These are phyloP conservation scores for Amphiduros pacificus DNA, from an alignment of 2,888 invertebrate genomes.

Conservation along the genomic window DNA sequence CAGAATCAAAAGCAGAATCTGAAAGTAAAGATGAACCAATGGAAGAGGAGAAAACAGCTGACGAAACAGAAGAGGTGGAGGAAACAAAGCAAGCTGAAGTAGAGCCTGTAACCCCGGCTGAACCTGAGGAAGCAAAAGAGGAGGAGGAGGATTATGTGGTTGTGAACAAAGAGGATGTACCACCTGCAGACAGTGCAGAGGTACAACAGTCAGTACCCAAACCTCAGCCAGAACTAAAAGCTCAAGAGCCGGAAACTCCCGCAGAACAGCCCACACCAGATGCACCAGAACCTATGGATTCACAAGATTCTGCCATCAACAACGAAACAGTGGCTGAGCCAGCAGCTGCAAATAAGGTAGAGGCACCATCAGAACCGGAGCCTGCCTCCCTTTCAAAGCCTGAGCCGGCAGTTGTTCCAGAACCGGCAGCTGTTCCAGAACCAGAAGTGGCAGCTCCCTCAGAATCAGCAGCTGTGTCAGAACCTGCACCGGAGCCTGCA, in stretches of 20 bases:
- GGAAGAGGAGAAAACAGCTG: neutral
- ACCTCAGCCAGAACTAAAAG: neutral
- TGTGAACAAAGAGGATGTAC: constrained; percentile 42
- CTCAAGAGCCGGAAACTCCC: neutral
- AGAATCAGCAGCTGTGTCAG: too few species aligned
- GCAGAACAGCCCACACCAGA: constrained; percentile 2
- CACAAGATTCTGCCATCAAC: too few species aligned
- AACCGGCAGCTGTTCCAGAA: too few species aligned
- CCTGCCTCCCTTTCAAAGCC: too few species aligned
- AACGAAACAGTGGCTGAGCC: neutral
- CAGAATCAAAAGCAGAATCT: neutral
- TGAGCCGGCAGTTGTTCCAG: too few species aligned
- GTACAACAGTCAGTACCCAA: constrained; percentile 37
- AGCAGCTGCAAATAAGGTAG: too few species aligned
- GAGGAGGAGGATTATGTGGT: constrained; percentile 42
- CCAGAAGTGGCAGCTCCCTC: too few species aligned
- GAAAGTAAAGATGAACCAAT: neutral
- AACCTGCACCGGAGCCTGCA: neutral
- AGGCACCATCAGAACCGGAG: too few species aligned
- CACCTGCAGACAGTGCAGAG: constrained; percentile 38
- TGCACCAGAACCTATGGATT: too few species aligned
- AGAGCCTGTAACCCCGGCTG: neutral
- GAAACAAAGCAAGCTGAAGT: neutral
- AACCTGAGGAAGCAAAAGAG: constrained; percentile 6
- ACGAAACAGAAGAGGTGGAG: neutral